Evolutionary conservation across 2,113 vertebrate genomes (phyloP).

Genomic region (Colossoma macropomum): DNA sequence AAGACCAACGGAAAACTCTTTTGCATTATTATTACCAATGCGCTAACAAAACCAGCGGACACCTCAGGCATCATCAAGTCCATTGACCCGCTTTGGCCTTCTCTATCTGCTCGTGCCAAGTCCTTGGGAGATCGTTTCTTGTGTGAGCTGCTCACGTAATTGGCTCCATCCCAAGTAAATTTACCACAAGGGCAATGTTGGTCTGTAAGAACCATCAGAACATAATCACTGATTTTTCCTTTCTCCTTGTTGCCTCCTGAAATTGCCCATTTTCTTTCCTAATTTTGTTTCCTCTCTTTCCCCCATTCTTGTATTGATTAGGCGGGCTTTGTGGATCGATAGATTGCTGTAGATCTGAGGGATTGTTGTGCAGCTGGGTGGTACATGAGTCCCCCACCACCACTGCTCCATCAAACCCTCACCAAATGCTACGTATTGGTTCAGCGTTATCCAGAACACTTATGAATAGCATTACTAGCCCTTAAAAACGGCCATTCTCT

Average conservation of each 20-base stretch:
- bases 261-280: constrained; percentile 75
- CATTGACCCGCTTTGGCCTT: not conserved
- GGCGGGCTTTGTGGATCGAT: constrained; percentile 72
- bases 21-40: not conserved
- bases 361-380: constrained; percentile 29
- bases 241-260: constrained; percentile 58
- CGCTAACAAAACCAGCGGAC: not conserved
- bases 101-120: not conserved
- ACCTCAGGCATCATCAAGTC: not conserved
- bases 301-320: constrained; percentile 72
- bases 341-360: constrained; percentile 76
- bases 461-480: not conserved
- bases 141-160: constrained; percentile 4
- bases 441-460: not conserved
- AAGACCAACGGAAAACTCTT: not conserved
- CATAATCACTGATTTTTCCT: constrained; percentile 16
- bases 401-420: constrained; percentile 16
- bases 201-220: constrained; percentile 12
- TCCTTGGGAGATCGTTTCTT: not conserved
- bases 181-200: not conserved
- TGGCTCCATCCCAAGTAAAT: constrained; percentile 23
- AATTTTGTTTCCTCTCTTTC: constrained; percentile 71
- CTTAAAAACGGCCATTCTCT: not conserved
- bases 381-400: constrained; percentile 8
- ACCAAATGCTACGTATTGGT: not conserved